A percentile compares a stretch with the other conserved stretches of the same genome.
Evolutionary conservation across 1,140 invertebrate genomes (phyloP).

Genomic region (Drosophila truncata): DNA sequence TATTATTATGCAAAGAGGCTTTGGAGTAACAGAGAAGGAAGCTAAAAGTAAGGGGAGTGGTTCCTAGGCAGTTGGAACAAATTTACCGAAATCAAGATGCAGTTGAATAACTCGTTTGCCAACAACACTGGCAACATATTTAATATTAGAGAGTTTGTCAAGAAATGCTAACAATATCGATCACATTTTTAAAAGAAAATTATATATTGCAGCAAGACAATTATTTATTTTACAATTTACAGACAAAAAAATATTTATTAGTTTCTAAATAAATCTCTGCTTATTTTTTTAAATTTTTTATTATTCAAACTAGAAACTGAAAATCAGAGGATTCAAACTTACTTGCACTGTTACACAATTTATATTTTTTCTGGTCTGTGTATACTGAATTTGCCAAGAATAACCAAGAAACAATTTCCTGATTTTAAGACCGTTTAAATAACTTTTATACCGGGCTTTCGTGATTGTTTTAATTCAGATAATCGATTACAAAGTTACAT

Average conservation of each 20-base stretch:
- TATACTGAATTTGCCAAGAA: too few species aligned
- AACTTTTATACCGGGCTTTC: too few species aligned
- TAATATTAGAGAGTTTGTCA: conserved; percentile 41
- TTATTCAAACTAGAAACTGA: not conserved
- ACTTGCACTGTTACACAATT: not conserved
- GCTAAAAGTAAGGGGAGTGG: conserved; percentile 7
- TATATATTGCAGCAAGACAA: not conserved
- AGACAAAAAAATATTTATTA: not conserved
- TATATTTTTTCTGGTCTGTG: not conserved
- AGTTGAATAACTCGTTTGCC: conserved; percentile 74
- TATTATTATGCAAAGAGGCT: conserved; percentile 77
- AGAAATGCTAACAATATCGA: not conserved
- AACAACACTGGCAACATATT: conserved; percentile 50
- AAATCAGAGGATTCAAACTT: not conserved
- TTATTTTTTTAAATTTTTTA: not conserved
- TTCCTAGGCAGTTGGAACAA: conserved; percentile 27
- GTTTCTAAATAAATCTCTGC: not conserved
- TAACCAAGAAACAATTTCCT: too few species aligned
- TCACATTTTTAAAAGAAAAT: not conserved
- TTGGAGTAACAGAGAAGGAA: conserved; percentile 12
- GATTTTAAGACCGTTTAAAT: too few species aligned
- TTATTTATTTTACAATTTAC: not conserved
- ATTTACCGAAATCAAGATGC: conserved; percentile 79
- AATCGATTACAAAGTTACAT: too few species aligned
- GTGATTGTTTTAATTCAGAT: too few species aligned